Percentiles rank a stretch among this genome's conserved stretches.
Conservation (phyloP, 2,888 invertebrate species). For the Conistra vaccinii region DNA sequence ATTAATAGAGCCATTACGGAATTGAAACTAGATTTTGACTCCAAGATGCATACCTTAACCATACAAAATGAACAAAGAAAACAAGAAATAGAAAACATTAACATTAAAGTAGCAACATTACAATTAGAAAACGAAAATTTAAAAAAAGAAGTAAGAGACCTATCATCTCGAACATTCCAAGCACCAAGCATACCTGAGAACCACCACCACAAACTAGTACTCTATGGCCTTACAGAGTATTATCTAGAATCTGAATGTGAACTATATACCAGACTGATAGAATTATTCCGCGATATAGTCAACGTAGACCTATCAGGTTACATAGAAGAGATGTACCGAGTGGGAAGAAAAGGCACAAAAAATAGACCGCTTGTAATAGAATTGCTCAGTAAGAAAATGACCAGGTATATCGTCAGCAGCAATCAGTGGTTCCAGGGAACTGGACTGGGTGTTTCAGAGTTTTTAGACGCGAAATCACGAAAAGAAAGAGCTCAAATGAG, state of each 20-base stretch:
- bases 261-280: conserved; percentile 1
- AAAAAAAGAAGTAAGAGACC: not conserved
- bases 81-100: conserved; percentile 1
- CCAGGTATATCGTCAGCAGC: not conserved
- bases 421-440: conserved; percentile 4
- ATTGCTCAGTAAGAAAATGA: conserved; percentile 4
- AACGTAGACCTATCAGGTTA: conserved; percentile 18
- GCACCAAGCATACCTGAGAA: not conserved
- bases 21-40: not conserved
- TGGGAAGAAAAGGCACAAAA: conserved; percentile 12
- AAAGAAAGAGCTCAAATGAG: not conserved
- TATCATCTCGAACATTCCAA: not conserved
- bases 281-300: not conserved
- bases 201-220: not conserved
- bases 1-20: not conserved
- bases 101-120: not conserved
- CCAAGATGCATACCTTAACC: not conserved
- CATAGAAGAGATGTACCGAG: conserved; percentile 11
- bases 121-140: not conserved
- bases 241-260: not conserved
- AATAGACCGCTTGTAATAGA: not conserved
- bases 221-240: not conserved
- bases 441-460: not conserved
- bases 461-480: not conserved
- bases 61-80: conserved; percentile 1